Conservation (phyloP, 2,888 invertebrate genomes). For the Bellardia pandia region DNA sequence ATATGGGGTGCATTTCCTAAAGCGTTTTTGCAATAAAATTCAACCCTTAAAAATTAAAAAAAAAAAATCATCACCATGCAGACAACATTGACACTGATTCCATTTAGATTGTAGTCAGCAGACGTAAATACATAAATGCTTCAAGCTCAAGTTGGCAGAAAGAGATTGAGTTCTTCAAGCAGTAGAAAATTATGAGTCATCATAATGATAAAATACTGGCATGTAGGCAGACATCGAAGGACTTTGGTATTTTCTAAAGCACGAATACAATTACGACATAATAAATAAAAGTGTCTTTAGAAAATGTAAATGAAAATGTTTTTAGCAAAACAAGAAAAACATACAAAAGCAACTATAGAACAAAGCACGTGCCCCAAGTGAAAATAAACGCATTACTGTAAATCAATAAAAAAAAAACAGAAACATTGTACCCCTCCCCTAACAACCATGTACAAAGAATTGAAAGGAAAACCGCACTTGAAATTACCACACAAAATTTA, state of each 20-base stretch:
- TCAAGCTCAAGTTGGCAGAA: slow-evolving; percentile 19
- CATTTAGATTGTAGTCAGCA: slow-evolving; percentile 9
- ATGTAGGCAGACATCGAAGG: slow-evolving; percentile 11
- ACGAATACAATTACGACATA: not conserved
- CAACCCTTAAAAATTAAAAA: slow-evolving; percentile 48
- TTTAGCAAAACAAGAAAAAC: not conserved
- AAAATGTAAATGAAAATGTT: slow-evolving; percentile 30
- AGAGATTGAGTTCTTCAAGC: slow-evolving; percentile 46
- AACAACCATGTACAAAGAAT: not conserved
- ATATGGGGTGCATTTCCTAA: slow-evolving; percentile 33
- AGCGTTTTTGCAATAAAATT: slow-evolving; percentile 34
- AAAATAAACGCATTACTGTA: slow-evolving; percentile 47
- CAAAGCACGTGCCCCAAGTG: slow-evolving; percentile 56
- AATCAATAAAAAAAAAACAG: slow-evolving; percentile 14
- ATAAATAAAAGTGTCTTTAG: slow-evolving; percentile 19
- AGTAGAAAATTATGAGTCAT: slow-evolving; percentile 65
- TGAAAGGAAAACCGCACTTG: slow-evolving; percentile 26
- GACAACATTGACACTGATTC: slow-evolving; percentile 57
- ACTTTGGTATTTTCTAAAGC: slow-evolving; percentile 18
- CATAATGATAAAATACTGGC: slow-evolving; percentile 49
- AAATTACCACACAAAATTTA: slow-evolving; percentile 34
- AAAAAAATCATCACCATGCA: slow-evolving; percentile 16
- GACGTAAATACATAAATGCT: slow-evolving; percentile 27
- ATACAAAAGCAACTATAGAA: not conserved
- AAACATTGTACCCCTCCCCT: not conserved